phyloP scores from a whole-genome alignment of 2,797 vertebrate genomes.

The Girardinus metallicus region DNA sequence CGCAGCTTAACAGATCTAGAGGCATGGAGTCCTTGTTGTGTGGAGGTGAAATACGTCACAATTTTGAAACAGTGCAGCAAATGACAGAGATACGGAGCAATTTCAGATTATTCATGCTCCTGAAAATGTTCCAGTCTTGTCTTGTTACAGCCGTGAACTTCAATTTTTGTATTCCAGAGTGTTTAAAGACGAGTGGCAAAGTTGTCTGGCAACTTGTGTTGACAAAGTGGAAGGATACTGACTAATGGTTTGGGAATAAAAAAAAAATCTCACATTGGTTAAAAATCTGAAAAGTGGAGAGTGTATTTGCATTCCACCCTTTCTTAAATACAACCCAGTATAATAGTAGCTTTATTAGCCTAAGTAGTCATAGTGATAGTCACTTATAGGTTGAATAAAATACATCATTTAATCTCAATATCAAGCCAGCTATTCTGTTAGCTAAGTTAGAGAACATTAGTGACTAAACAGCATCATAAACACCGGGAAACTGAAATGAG shows the following conservation, averaged over 20 bases:
- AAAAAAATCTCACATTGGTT: neutral
- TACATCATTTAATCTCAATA: neutral
- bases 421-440: neutral
- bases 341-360: neutral
- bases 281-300: neutral
- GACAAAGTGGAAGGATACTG: neutral
- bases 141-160: neutral
- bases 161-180: too few species aligned
- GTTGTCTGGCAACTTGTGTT: too few species aligned
- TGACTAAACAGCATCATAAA: neutral
- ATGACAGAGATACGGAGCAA: neutral
- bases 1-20: conserved; percentile 33
- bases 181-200: too few species aligned
- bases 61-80: conserved; percentile 22
- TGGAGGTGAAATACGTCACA: conserved; percentile 14
- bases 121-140: neutral
- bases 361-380: neutral
- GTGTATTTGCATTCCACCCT: neutral
- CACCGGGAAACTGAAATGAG: neutral
- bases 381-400: neutral
- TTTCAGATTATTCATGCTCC: neutral
- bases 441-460: neutral
- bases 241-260: neutral
- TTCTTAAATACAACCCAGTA: neutral
- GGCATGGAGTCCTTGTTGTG: conserved; percentile 20